Evolutionary conservation across 2,888 invertebrate genomes (phyloP).

Genomic region (Amphimallon solstitiale): DNA sequence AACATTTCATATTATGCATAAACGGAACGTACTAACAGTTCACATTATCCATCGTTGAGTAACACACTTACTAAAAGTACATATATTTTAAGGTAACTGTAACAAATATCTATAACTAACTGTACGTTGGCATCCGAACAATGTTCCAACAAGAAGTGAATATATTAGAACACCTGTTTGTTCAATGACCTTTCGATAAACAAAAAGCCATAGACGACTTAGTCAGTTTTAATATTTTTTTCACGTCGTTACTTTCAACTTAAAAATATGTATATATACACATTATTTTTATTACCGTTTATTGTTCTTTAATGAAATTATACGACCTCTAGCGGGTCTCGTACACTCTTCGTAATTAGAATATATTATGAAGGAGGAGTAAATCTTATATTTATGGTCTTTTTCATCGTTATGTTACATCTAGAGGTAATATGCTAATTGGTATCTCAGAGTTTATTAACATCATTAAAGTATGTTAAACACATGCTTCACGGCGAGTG

Average conservation of each 20-base stretch:
- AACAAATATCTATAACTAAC: too few relatives aligned
- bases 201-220: slow-evolving; percentile 1
- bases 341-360: slow-evolving; percentile 21
- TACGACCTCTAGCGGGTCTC: slow-evolving; percentile 23
- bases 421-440: slow-evolving; percentile 32
- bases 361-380: slow-evolving; percentile 26
- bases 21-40: too few relatives aligned
- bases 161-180: slow-evolving; percentile 2
- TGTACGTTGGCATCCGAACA: too few relatives aligned
- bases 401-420: slow-evolving; percentile 15
- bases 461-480: slow-evolving; percentile 29
- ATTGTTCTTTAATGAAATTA: slow-evolving; percentile 23
- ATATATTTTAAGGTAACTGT: too few relatives aligned
- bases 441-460: slow-evolving; percentile 30
- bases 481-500: slow-evolving; percentile 12
- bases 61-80: too few relatives aligned
- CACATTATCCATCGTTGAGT: too few relatives aligned
- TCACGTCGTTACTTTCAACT: slow-evolving; percentile 19
- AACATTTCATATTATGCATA: too few relatives aligned
- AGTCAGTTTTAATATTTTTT: slow-evolving; percentile 11
- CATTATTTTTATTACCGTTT: slow-evolving; percentile 22
- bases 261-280: slow-evolving; percentile 10
- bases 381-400: slow-evolving; percentile 25
- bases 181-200: slow-evolving; percentile 21
- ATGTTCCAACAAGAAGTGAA: background rate